A percentile compares a stretch with the other conserved stretches of the same genome.
phyloP scores from a whole-genome alignment of 2,888 invertebrate species.

The Euphydryas editha region DNA sequence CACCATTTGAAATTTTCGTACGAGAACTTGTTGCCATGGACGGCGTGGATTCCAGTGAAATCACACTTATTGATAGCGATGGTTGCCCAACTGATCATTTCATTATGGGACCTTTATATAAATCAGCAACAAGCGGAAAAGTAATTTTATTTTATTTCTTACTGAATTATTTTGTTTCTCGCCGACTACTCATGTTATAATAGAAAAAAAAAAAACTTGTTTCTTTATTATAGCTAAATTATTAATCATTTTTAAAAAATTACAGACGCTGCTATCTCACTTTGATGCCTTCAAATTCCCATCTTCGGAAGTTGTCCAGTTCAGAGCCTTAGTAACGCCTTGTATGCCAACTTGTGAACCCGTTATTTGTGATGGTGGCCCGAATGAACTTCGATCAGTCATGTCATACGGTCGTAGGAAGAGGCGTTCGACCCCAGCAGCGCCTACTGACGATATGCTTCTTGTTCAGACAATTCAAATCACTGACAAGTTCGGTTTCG shows the following conservation, averaged over 20 bases:
- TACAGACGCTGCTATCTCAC: conserved; percentile 92
- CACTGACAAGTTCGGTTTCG: conserved; percentile 95
- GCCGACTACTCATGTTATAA: not conserved
- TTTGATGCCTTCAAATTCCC: conserved; percentile 99
- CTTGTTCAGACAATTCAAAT: conserved; percentile 96
- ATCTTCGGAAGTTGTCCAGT: conserved; percentile 96
- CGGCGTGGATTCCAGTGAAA: conserved; percentile 96
- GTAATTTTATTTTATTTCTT: conserved; percentile 62
- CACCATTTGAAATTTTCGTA: conserved; percentile 97
- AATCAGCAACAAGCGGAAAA: conserved; percentile 91
- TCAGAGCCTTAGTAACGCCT: conserved; percentile 97
- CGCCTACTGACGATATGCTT: conserved; percentile 90
- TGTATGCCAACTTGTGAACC: conserved; percentile 97
- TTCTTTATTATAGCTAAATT: not conserved
- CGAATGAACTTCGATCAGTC: conserved; percentile 92
- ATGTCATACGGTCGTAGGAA: conserved; percentile 93
- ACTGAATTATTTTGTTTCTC: not conserved
- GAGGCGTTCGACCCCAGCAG: conserved; percentile 86
- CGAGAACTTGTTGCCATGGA: conserved; percentile 97
- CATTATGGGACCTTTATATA: conserved; percentile 96
- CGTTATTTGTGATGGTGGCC: conserved; percentile 94
- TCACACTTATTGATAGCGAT: conserved; percentile 94
- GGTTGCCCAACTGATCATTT: conserved; percentile 97
- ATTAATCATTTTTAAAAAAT: conserved; percentile 32
- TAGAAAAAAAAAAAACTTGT: not conserved